phyloP scores from a whole-genome alignment of 2,888 invertebrate species.

The Hylaea fasciaria region DNA sequence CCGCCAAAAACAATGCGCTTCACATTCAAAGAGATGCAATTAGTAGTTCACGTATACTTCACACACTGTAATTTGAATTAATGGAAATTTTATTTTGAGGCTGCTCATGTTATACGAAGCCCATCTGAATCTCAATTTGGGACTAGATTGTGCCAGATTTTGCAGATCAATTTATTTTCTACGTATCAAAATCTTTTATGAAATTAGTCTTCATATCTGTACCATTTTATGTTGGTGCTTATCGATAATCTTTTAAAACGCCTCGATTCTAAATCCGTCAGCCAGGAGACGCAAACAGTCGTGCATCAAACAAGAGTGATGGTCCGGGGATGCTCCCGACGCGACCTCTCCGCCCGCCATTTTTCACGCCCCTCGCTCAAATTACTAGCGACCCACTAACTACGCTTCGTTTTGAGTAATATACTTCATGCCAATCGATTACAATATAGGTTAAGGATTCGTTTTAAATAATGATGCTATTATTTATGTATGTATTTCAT shows the following conservation, averaged over 20 bases:
- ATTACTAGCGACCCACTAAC: slow-evolving; percentile 53
- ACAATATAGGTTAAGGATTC: too few species aligned
- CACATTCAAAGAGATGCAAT: neutral
- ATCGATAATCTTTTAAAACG: slow-evolving; percentile 11
- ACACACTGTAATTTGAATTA: too few species aligned
- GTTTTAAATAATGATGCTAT: too few species aligned
- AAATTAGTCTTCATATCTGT: neutral
- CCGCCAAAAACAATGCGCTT: slow-evolving; percentile 5
- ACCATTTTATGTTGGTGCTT: neutral
- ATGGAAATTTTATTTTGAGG: too few species aligned
- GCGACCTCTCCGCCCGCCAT: slow-evolving; percentile 50
- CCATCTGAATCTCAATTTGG: too few species aligned
- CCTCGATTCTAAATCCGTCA: slow-evolving; percentile 30
- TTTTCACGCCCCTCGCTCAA: slow-evolving; percentile 57
- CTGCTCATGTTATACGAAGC: too few species aligned
- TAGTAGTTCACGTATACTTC: neutral
- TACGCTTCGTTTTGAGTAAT: slow-evolving; percentile 58
- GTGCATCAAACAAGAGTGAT: slow-evolving; percentile 53
- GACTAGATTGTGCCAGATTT: too few species aligned
- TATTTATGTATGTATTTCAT: too few species aligned
- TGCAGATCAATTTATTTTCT: too few species aligned
- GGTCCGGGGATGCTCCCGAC: slow-evolving; percentile 45
- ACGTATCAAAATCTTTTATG: too few species aligned
- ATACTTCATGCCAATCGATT: neutral
- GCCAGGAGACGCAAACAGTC: slow-evolving; percentile 39